phyloP scores from a whole-genome alignment of 1,140 invertebrate species.

The Goniozus legneri region DNA sequence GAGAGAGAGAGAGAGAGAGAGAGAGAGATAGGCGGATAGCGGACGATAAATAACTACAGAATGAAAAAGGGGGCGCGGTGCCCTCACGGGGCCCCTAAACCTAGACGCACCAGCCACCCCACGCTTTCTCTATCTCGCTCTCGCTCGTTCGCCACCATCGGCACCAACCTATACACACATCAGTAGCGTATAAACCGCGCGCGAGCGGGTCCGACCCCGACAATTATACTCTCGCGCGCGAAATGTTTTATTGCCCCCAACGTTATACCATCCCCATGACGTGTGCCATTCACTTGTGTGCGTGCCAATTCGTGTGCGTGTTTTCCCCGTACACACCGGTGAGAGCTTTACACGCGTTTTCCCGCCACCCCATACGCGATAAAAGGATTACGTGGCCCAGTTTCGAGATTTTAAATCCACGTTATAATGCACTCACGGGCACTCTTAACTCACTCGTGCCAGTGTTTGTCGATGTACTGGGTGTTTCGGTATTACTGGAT shows the following conservation, averaged over 20 bases:
- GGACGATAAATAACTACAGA: slow-evolving; percentile 50
- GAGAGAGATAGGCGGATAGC: slow-evolving; percentile 29
- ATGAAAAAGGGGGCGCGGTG: slow-evolving; percentile 50
- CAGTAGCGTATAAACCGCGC: slow-evolving; percentile 34
- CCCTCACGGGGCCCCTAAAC: slow-evolving; percentile 49
- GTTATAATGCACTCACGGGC: no score
- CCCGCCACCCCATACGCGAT: slow-evolving; percentile 4
- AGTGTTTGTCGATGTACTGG: no score
- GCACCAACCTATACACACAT: slow-evolving; percentile 8
- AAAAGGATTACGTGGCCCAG: slow-evolving; percentile 10
- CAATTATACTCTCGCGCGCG: slow-evolving; percentile 50
- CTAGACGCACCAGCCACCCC: slow-evolving; percentile 42
- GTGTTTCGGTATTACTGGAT: no score
- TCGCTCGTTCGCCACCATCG: slow-evolving; percentile 9
- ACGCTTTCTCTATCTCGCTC: no score
- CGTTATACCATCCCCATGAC: no score
- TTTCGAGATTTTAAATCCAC: slow-evolving; percentile 12
- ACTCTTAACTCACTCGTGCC: no score
- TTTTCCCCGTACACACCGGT: neutral
- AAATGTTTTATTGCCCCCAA: slow-evolving; percentile 48
- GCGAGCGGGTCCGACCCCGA: slow-evolving; percentile 38
- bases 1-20: slow-evolving; percentile 14
- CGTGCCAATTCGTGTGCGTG: slow-evolving; percentile 1
- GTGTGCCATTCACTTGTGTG: no score
- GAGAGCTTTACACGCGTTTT: neutral